Conservation (phyloP, 2,113 vertebrate genomes). For the Podarcis muralis region DNA sequence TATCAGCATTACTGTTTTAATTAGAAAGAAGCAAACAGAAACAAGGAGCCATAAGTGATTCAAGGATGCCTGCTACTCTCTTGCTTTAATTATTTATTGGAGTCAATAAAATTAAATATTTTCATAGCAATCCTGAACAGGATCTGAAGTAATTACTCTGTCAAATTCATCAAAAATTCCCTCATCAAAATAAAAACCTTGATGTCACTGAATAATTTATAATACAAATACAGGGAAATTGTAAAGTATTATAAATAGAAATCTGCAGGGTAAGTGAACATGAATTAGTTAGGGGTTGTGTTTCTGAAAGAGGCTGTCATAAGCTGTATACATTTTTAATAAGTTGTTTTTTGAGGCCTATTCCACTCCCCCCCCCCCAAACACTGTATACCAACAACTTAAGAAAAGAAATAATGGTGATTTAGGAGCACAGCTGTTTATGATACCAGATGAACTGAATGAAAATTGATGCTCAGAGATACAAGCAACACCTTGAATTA, state of each 20-base stretch:
- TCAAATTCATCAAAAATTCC: slow-evolving; percentile 87
- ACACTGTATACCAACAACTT: slow-evolving; percentile 72
- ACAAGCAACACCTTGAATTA: slow-evolving; percentile 63
- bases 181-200: slow-evolving; percentile 87
- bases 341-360: slow-evolving; percentile 79
- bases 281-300: slow-evolving; percentile 82
- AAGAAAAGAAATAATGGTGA: slow-evolving; percentile 65
- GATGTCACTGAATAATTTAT: slow-evolving; percentile 87
- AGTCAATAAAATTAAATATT: slow-evolving; percentile 90
- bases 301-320: slow-evolving; percentile 83
- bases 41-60: slow-evolving; percentile 74
- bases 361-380: slow-evolving; percentile 50
- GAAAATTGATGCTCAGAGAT: slow-evolving; percentile 17
- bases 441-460: slow-evolving; percentile 67
- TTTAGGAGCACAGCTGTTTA: slow-evolving; percentile 68
- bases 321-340: slow-evolving; percentile 84
- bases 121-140: slow-evolving; percentile 81
- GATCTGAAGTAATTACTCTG: slow-evolving; percentile 88
- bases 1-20: slow-evolving; percentile 81
- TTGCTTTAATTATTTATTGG: slow-evolving; percentile 85
- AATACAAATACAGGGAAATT: slow-evolving; percentile 83
- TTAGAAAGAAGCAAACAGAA: slow-evolving; percentile 82
- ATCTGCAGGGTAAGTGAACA: slow-evolving; percentile 84
- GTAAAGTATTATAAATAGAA: slow-evolving; percentile 84
- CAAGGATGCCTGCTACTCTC: slow-evolving; percentile 65